These are phyloP conservation scores for Malurus elegans DNA, from an alignment of 2,113 vertebrate species.

Conservation along the genomic window DNA sequence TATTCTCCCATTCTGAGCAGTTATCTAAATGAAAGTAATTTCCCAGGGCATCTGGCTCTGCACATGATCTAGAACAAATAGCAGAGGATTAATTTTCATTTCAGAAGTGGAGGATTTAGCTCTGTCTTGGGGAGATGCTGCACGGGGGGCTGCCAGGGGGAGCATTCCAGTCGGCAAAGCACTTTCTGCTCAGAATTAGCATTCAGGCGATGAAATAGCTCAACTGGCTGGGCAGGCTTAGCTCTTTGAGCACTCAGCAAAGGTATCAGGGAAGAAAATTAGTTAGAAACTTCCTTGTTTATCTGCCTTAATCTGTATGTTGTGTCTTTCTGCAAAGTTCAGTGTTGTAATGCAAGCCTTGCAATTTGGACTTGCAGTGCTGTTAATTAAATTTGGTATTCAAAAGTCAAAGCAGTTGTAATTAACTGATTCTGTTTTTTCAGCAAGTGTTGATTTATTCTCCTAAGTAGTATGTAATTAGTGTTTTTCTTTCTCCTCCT, in stretches of 20 bases:
- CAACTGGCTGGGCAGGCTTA: constrained; percentile 4
- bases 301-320: not conserved
- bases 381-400: not conserved
- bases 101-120: constrained; percentile 39
- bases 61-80: constrained; percentile 55
- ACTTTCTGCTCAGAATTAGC: constrained; percentile 38
- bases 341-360: not conserved
- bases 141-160: not conserved
- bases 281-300: not conserved
- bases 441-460: not conserved
- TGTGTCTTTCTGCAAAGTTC: not conserved
- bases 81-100: constrained; percentile 14
- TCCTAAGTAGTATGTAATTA: not conserved
- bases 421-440: not conserved
- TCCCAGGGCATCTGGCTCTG: constrained; percentile 33
- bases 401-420: not conserved
- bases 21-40: constrained; percentile 28
- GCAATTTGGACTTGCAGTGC: not conserved
- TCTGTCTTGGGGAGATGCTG: not conserved
- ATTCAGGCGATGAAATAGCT: constrained; percentile 36
- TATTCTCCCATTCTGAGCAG: not conserved
- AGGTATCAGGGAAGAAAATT: not conserved
- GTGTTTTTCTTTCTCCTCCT: not conserved
- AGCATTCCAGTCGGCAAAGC: constrained; percentile 37
- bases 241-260: not conserved